A percentile compares a stretch with the other conserved stretches of the same genome.
Evolutionary conservation across 2,888 invertebrate species (phyloP).

Genomic region (Tinea pellionella): DNA sequence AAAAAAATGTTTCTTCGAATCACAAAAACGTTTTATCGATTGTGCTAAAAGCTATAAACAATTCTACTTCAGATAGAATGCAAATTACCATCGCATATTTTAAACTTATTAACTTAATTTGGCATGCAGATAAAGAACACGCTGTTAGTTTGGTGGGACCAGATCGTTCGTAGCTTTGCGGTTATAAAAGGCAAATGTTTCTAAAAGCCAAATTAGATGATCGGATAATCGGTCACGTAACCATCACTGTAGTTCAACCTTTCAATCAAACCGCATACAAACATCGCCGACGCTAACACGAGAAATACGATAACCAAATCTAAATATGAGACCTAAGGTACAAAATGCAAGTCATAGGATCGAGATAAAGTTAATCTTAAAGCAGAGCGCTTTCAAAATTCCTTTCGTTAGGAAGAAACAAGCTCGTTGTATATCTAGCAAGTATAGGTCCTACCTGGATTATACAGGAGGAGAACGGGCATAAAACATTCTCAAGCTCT

Average conservation of each 20-base stretch:
- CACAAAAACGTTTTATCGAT: neutral
- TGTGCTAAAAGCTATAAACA: neutral
- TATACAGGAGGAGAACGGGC: neutral
- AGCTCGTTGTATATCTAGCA: conserved; percentile 5
- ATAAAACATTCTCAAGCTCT: neutral
- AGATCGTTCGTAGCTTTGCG: neutral
- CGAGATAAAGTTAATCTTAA: conserved; percentile 8
- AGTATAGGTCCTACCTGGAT: conserved; percentile 1
- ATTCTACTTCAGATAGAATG: neutral
- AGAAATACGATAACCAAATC: neutral
- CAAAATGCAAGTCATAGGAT: neutral
- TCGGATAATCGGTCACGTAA: conserved; percentile 50
- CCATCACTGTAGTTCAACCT: conserved; percentile 36
- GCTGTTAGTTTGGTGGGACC: neutral
- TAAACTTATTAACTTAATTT: conserved; percentile 10
- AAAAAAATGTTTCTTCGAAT: conserved; percentile 1
- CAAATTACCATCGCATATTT: neutral
- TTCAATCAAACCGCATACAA: conserved; percentile 41
- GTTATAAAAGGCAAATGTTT: conserved; percentile 7
- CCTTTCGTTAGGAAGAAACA: conserved; percentile 5
- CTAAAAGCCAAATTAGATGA: conserved; percentile 44
- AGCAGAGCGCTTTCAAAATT: conserved; percentile 10
- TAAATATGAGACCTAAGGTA: neutral
- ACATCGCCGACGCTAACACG: neutral
- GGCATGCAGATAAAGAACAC: conserved; percentile 11